These are phyloP conservation scores for Cyprinodon variegatus DNA, from an alignment of 2,113 vertebrate genomes.

Conservation along the genomic window DNA sequence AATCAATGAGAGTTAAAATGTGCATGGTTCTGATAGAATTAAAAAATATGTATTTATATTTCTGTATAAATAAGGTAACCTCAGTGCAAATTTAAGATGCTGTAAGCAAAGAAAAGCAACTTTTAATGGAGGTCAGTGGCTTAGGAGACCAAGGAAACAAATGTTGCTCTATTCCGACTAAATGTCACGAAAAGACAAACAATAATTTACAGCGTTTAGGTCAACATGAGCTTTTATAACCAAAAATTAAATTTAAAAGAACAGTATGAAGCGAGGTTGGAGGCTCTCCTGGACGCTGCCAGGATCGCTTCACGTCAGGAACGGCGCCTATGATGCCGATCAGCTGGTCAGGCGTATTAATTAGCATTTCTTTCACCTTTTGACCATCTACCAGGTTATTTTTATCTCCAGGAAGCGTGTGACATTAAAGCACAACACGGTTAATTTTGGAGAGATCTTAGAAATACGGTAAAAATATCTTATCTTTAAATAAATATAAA, in stretches of 20 bases:
- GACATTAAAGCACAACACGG: neutral
- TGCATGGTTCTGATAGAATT: too few species aligned
- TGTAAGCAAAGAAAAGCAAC: too few species aligned
- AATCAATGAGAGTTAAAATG: too few species aligned
- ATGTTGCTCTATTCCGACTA: too few species aligned
- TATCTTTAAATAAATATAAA: neutral
- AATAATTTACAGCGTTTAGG: neutral
- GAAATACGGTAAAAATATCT: neutral
- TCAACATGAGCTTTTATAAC: neutral
- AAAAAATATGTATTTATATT: too few species aligned
- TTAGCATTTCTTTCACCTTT: neutral
- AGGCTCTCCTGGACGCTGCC: conserved; percentile 44
- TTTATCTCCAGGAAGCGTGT: neutral
- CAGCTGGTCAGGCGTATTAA: neutral
- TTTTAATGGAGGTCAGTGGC: too few species aligned
- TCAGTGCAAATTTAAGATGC: too few species aligned
- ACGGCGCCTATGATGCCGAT: neutral
- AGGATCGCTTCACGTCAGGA: conserved; percentile 23
- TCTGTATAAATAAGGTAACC: too few species aligned
- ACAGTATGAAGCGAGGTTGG: conserved; percentile 6
- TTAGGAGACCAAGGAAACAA: neutral
- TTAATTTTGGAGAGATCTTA: neutral
- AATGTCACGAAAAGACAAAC: too few species aligned
- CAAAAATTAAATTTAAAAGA: neutral
- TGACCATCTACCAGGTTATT: neutral